Conservation (phyloP, 2,888 invertebrate species). For the Himalopsyche tibetana region DNA sequence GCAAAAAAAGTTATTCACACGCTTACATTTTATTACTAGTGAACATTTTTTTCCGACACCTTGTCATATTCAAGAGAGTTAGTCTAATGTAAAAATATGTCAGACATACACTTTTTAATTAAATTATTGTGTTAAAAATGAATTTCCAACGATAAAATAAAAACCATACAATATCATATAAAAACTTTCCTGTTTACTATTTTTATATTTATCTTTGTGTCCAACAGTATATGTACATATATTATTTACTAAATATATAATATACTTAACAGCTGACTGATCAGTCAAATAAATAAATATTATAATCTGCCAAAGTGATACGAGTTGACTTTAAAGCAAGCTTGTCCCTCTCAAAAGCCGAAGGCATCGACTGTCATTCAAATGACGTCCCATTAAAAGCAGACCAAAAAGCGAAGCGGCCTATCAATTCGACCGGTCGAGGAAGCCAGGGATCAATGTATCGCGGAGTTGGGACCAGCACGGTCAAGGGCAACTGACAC, state of each 20-base stretch:
- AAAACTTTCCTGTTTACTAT: no score
- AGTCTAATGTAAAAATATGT: no score
- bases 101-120: no score
- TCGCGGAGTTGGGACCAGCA: neutral
- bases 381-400: conserved; percentile 41
- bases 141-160: no score
- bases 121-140: no score
- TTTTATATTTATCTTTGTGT: no score
- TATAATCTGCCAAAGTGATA: neutral
- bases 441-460: conserved; percentile 17
- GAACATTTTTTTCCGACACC: no score
- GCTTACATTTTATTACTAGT: no score
- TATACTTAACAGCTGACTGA: no score
- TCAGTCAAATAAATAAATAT: neutral
- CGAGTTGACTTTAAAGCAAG: neutral
- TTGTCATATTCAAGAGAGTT: no score
- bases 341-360: conserved; percentile 9
- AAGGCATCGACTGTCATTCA: conserved; percentile 37
- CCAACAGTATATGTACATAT: neutral
- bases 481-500: conserved; percentile 35
- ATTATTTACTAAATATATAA: neutral
- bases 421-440: neutral
- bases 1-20: no score
- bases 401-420: conserved; percentile 10
- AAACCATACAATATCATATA: no score